A percentile compares a stretch with the other conserved stretches of the same genome.
Evolutionary conservation across 2,113 vertebrate genomes (phyloP).

Genomic region (Craseonycteris thonglongyai): DNA sequence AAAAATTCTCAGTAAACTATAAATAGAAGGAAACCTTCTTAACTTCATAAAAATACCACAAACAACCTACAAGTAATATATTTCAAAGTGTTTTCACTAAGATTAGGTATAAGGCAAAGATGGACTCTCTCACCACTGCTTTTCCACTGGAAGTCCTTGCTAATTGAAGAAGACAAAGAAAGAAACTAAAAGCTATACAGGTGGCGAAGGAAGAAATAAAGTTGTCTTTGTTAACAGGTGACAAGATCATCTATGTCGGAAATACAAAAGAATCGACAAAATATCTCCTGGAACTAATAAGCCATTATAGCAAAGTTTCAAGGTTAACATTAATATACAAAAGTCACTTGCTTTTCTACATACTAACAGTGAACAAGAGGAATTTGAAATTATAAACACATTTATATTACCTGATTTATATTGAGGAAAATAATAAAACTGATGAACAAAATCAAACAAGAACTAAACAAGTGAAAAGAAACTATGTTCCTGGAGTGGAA

Average conservation of each 20-base stretch:
- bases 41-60: not conserved
- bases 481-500: not conserved
- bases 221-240: not conserved
- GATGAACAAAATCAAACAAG: not conserved
- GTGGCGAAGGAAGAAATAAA: not conserved
- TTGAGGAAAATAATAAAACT: not conserved
- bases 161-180: not conserved
- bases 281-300: not conserved
- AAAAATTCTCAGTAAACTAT: not conserved
- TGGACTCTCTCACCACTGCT: not conserved
- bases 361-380: not conserved
- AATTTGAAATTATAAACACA: not conserved
- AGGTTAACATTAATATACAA: not conserved
- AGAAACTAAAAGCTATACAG: not conserved
- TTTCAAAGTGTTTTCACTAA: not conserved
- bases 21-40: not conserved
- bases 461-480: not conserved
- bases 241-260: not conserved
- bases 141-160: not conserved
- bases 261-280: not conserved
- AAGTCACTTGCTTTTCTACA: not conserved
- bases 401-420: not conserved
- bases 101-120: not conserved
- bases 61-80: not conserved
- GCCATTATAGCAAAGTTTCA: not conserved